Evolutionary conservation across 2,888 invertebrate genomes (phyloP).

Genomic region (Pasiphila rectangulata): DNA sequence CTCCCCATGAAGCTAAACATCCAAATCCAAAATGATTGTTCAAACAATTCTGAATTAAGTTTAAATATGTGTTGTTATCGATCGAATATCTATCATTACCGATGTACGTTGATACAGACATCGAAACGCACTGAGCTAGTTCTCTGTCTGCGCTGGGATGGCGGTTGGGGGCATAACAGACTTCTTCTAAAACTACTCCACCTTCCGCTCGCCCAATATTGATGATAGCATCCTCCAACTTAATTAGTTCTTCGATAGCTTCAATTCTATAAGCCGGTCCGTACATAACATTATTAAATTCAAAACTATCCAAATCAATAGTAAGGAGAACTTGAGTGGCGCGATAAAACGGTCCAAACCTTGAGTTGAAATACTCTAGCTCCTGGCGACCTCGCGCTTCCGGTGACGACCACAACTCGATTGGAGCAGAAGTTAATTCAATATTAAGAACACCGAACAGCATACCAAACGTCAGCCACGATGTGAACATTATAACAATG

Average conservation of each 20-base stretch:
- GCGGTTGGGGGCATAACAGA: constrained; percentile 92
- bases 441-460: constrained; percentile 85
- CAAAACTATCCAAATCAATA: constrained; percentile 68
- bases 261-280: constrained; percentile 90
- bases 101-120: constrained; percentile 78
- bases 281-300: constrained; percentile 74
- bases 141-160: constrained; percentile 80
- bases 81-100: constrained; percentile 80
- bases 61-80: constrained; percentile 65
- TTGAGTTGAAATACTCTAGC: constrained; percentile 91
- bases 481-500: constrained; percentile 82
- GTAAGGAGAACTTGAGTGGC: constrained; percentile 93
- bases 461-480: constrained; percentile 81
- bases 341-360: constrained; percentile 94
- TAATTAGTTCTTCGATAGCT: constrained; percentile 87
- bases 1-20: constrained; percentile 93
- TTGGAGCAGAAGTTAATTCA: constrained; percentile 91
- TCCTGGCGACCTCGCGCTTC: constrained; percentile 89
- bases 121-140: constrained; percentile 86
- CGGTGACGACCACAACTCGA: constrained; percentile 96
- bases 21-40: constrained; percentile 61
- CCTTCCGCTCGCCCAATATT: constrained; percentile 79
- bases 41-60: constrained; percentile 60
- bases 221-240: constrained; percentile 84
- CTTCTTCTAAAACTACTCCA: constrained; percentile 70